Evolutionary conservation across 2,797 vertebrate species (phyloP), one percentile per base, ranked within the genome.

Genomic region (Ibycter americanus): DNA sequence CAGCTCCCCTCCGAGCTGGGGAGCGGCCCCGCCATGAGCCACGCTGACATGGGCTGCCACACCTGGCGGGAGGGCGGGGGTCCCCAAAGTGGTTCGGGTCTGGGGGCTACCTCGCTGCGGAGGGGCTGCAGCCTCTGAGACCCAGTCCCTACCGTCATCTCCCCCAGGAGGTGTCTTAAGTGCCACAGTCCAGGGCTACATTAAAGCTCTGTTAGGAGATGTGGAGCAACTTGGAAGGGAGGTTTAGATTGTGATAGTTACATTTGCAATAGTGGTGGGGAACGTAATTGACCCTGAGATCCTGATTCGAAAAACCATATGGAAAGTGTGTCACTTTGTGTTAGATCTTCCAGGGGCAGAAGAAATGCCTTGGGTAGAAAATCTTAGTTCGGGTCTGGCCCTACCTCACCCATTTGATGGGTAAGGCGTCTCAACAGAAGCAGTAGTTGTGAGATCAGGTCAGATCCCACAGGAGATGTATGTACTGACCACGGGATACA

Each of bases 401-500:
- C 58, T 52, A 0, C 29, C 31, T 77, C 3, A 7, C 2, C 2
- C 29, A 2, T 52, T 58, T 25, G n/a, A 20, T 26, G 15, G 15
- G 40, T 66, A 19, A 66, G 38, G 8, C 20, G 31, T 46, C 72
- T 87, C 47, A 72, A 20, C 61, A 55, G 34, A 68, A 62, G 49
- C 6, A 14, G 46, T 23, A 54, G 36, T 7, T 63, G 40, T 8
- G 7, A 61, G 51, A 54, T 44, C 55, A n/a, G 77, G 72, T 25
- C 71, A 51, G 83, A 42, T 36, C 54, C 67, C 90, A 59, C 62
- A 3, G 3, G 63, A 92, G 65, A 52, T 4, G 0, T n/a, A 11
- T 5, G 2, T 76, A 11, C 56, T 62, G 73, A 76, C 73, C 61
- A 61, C 5, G 3, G 54, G 54, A 38, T 18, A 12, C 27, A 3